Percentiles rank a stretch among this genome's conserved stretches.
Conservation (phyloP, 2,797 vertebrate genomes). For the Paguma larvata region DNA sequence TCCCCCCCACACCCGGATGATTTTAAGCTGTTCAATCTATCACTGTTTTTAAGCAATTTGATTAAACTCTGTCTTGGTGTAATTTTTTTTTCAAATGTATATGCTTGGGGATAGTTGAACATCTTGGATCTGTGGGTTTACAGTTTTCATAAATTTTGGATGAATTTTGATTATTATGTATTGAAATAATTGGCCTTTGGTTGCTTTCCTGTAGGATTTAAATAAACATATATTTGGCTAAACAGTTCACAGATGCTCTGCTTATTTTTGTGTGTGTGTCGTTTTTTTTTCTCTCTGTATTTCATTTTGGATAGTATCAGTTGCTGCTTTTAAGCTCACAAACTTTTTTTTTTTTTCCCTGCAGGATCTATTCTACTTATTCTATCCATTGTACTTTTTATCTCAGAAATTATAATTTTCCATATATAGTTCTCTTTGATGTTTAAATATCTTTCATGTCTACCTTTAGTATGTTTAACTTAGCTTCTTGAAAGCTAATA, state of each 20-base stretch:
- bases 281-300: background rate
- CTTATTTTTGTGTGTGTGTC: background rate
- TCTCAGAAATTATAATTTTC: background rate
- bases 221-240: background rate
- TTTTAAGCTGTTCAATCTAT: background rate
- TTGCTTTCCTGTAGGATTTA: background rate
- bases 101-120: background rate
- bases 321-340: background rate
- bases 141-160: background rate
- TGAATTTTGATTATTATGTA: background rate
- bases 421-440: background rate
- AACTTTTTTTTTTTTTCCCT: background rate
- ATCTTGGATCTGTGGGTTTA: background rate
- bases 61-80: background rate
- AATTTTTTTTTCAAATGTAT: background rate
- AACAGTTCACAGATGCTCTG: background rate
- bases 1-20: background rate
- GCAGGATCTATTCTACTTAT: background rate
- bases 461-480: background rate
- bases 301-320: background rate
- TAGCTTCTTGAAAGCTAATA: constrained; percentile 6
- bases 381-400: background rate
- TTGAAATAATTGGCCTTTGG: constrained; percentile 18
- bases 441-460: background rate
- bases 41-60: background rate